phyloP scores from a whole-genome alignment of 2,888 invertebrate genomes.

The Ormyrus rosae region DNA sequence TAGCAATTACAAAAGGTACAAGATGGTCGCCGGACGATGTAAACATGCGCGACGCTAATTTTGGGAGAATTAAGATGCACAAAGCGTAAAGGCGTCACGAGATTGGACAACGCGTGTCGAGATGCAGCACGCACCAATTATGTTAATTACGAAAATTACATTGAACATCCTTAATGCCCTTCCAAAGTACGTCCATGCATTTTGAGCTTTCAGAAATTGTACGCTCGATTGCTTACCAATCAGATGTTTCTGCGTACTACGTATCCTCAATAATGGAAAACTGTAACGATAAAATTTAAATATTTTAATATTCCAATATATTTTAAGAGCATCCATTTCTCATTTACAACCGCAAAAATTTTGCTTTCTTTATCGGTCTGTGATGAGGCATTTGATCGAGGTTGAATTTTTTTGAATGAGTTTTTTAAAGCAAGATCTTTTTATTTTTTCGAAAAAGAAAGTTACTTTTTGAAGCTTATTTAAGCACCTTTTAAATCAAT shows the following conservation, averaged over 20 bases:
- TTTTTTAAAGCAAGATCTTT: no score
- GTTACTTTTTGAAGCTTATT: no score
- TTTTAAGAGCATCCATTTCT: no score
- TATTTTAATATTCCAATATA: no score
- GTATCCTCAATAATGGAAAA: not conserved
- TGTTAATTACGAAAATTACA: conserved; percentile 60
- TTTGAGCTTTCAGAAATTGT: conserved; percentile 11
- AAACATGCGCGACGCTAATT: conserved; percentile 60
- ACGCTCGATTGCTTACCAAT: conserved; percentile 21
- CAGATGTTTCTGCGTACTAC: not conserved
- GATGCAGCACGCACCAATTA: conserved; percentile 64
- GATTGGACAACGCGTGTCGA: conserved; percentile 63
- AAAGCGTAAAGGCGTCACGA: conserved; percentile 63
- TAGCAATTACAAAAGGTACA: not conserved
- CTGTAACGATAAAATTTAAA: no score
- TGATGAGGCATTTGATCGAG: no score
- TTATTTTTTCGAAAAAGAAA: no score
- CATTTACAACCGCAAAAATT: no score
- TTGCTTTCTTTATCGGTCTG: no score
- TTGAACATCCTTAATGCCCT: conserved; percentile 22
- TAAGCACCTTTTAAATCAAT: no score
- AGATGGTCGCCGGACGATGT: conserved; percentile 42
- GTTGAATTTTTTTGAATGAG: no score
- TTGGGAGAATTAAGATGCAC: conserved; percentile 59
- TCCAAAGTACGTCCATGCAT: conserved; percentile 27